Evolutionary conservation across 2,888 invertebrate species (phyloP).

Genomic region (Agapostemon virescens): DNA sequence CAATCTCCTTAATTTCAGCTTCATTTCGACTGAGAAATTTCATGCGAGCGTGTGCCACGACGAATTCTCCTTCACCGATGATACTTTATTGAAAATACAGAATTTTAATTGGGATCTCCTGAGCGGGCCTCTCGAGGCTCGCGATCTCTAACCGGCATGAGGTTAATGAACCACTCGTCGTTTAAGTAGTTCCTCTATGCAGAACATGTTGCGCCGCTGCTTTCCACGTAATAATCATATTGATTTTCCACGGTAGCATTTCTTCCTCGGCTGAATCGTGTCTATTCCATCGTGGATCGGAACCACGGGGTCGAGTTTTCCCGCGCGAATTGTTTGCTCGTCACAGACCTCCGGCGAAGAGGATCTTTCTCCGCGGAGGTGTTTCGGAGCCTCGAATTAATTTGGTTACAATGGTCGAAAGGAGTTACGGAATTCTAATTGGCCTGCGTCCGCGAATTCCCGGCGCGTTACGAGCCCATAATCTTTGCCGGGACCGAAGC

Average conservation of each 20-base stretch:
- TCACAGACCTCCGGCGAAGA: neutral
- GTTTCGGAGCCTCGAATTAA: constrained; percentile 17
- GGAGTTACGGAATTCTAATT: constrained; percentile 51
- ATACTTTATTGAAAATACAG: constrained; percentile 54
- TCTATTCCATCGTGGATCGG: neutral
- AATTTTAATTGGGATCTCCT: constrained; percentile 58
- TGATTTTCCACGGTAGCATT: constrained; percentile 30
- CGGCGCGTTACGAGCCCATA: constrained; percentile 40
- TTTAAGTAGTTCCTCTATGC: constrained; percentile 40
- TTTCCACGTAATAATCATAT: constrained; percentile 36
- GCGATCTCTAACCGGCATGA: constrained; percentile 41
- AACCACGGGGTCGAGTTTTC: constrained; percentile 4
- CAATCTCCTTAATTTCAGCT: neutral
- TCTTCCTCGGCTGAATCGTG: neutral
- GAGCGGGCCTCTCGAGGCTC: constrained; percentile 28
- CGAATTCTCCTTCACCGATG: constrained; percentile 23
- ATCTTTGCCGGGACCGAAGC: constrained; percentile 45
- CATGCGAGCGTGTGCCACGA: neutral
- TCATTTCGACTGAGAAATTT: neutral
- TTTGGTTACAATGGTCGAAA: constrained; percentile 25
- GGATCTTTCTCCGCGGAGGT: neutral
- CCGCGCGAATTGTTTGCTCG: constrained; percentile 11
- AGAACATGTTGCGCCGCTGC: constrained; percentile 31
- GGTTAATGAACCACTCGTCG: constrained; percentile 59
- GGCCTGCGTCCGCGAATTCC: constrained; percentile 43